Evolutionary conservation across 2,797 vertebrate genomes (phyloP), one percentile per base, ranked within the genome.

Genomic region (Buceros bicornis): DNA sequence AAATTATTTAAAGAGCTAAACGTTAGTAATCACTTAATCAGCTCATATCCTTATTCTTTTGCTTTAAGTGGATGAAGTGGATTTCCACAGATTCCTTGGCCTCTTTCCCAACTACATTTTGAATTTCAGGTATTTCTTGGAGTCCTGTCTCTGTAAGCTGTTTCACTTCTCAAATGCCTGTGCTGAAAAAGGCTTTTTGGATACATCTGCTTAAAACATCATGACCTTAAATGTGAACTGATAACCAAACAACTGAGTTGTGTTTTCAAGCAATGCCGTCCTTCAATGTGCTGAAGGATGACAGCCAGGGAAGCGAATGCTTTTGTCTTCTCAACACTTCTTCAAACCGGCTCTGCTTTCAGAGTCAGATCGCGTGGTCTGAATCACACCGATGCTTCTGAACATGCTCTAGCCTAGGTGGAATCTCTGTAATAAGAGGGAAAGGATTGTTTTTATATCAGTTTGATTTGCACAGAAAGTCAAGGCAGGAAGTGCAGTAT

Each of bases 301-400:
- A 72, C 35, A 78, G 29, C 61, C n/a, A 51, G 82, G 70, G 91
- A 66, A 83, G 26, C 37, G 74, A 74, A 65, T 69, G 54, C 37
- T 81, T 92, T 90, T 91, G 35, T 42, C 8, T 77, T 60, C 37
- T 18, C 43, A 33, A 1, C 0, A 1, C 54, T 80, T 85, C 53
- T 86, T 93, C 43, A 90, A 65, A 62, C 42, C 58, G n/a, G 40
- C 3, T 94, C 95, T 94, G 61, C 66, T 86, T 88, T 92, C 61
- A 66, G 65, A 82, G 71, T 78, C 79, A 85, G 87, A 12, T 45
- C 81, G 72, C 57, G 8, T 50, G 80, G 48, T 76, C 42, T 90
- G 72, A 91, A 56, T 94, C 54, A 35, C 57, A 80, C 10, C 7
- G 22, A 22, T n/a, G 12, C 40, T 78, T 54, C 76, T 71, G 82